phyloP scores from a whole-genome alignment of 1,140 invertebrate genomes.

The Drosophila nigromelanica region DNA sequence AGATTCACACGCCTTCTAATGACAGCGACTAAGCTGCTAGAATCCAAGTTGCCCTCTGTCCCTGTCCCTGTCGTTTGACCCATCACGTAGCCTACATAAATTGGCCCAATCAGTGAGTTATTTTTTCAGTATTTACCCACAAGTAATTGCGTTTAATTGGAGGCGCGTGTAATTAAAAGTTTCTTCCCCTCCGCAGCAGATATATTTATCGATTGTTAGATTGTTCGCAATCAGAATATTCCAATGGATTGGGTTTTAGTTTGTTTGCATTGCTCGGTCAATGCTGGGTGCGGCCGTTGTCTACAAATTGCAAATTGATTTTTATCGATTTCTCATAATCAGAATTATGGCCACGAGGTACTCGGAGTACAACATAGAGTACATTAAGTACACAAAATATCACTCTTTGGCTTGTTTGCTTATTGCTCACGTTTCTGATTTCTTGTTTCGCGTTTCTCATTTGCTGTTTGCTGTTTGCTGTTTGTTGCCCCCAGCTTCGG shows the following conservation, averaged over 20 bases:
- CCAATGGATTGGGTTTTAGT: not conserved
- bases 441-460: constrained; percentile 41
- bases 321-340: constrained; percentile 78
- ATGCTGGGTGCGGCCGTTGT: constrained; percentile 59
- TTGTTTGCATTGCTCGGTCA: constrained; percentile 6
- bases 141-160: constrained; percentile 67
- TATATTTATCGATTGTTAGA: constrained; percentile 45
- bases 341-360: constrained; percentile 58
- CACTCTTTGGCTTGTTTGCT: constrained; percentile 60
- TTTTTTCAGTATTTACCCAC: constrained; percentile 53
- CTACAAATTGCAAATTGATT: constrained; percentile 81
- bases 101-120: constrained; percentile 63
- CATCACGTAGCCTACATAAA: constrained; percentile 33
- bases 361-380: constrained; percentile 1
- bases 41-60: not conserved
- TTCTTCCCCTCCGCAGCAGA: constrained; percentile 32
- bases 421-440: constrained; percentile 72
- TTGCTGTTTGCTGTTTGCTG: constrained; percentile 16
- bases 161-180: constrained; percentile 70
- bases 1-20: constrained; percentile 68
- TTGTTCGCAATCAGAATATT: not conserved
- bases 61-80: too few species aligned
- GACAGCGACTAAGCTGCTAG: constrained; percentile 25
- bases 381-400: constrained; percentile 67
- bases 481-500: not conserved